phyloP scores from a whole-genome alignment of 1,140 invertebrate species.

The Bemisia tabaci region DNA sequence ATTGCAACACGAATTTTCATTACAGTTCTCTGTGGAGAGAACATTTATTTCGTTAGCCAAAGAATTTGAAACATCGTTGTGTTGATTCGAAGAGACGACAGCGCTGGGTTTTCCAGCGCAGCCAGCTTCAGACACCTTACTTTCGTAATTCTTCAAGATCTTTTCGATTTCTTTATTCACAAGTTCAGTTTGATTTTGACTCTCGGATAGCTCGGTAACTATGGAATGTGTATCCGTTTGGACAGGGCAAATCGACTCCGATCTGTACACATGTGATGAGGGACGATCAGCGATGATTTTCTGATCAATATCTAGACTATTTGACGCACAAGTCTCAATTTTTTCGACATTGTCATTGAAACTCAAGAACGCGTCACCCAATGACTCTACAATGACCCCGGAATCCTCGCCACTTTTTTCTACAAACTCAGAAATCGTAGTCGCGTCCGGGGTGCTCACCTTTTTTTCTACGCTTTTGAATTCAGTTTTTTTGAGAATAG shows the following conservation, averaged over 20 bases:
- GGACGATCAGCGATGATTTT: no score
- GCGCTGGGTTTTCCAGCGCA: not conserved
- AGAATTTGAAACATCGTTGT: not conserved
- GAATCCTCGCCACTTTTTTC: not conserved
- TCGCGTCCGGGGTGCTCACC: no score
- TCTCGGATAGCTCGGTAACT: not conserved
- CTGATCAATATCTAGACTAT: not conserved
- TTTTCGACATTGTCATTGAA: not conserved
- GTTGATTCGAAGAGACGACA: not conserved
- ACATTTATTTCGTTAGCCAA: no score
- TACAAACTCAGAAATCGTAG: no score
- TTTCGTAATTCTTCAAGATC: no score
- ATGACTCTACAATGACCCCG: not conserved
- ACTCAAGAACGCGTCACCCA: not conserved
- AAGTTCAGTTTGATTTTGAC: not conserved
- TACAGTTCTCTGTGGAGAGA: not conserved
- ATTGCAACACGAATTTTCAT: not conserved
- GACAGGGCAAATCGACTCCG: not conserved
- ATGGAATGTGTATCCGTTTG: not conserved
- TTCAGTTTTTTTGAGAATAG: no score
- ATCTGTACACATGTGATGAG: not conserved
- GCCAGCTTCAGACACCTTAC: not conserved
- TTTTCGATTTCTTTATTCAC: not conserved
- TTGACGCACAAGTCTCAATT: not conserved
- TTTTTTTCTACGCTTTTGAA: no score